Conservation (phyloP, 2,888 invertebrate genomes). For the Xylophagus ater region DNA sequence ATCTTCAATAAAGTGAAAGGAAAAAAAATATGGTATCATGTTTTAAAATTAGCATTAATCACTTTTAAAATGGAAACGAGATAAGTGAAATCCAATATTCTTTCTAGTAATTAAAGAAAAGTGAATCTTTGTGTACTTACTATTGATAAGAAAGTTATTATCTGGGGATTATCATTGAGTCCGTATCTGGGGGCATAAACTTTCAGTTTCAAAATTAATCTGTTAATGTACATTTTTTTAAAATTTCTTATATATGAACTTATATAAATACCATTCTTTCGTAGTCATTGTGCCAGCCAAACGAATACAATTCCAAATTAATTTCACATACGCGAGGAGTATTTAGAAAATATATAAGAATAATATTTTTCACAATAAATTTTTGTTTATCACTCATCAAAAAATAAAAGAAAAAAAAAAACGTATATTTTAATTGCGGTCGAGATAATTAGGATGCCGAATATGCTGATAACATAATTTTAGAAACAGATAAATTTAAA, state of each 20-base stretch:
- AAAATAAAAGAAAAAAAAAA: conserved; percentile 3
- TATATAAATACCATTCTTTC: conserved; percentile 2
- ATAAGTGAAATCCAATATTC: conserved; percentile 6
- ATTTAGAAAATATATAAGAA: not conserved
- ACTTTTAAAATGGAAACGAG: conserved; percentile 3
- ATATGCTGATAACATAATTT: conserved; percentile 4
- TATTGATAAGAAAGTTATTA: conserved; percentile 12
- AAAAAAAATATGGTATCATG: conserved; percentile 2
- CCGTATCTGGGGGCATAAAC: conserved; percentile 16
- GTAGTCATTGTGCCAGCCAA: not conserved
- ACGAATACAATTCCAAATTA: too few species aligned
- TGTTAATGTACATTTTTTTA: conserved; percentile 8
- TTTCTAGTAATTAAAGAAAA: conserved; percentile 14
- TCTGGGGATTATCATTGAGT: conserved; percentile 15
- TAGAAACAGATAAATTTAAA: not conserved
- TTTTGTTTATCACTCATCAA: conserved; percentile 10
- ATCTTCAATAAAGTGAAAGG: not conserved
- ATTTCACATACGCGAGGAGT: too few species aligned
- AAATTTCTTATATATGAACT: not conserved
- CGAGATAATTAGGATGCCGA: conserved; percentile 6
- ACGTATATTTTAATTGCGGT: conserved; percentile 6
- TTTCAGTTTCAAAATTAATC: conserved; percentile 14
- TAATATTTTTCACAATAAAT: conserved; percentile 1
- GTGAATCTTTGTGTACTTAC: conserved; percentile 15
- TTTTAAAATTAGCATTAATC: conserved; percentile 14